Evolutionary conservation across 2,888 invertebrate species (phyloP), one percentile per base, ranked within the genome.

Genomic region (Isoperla grammatica): DNA sequence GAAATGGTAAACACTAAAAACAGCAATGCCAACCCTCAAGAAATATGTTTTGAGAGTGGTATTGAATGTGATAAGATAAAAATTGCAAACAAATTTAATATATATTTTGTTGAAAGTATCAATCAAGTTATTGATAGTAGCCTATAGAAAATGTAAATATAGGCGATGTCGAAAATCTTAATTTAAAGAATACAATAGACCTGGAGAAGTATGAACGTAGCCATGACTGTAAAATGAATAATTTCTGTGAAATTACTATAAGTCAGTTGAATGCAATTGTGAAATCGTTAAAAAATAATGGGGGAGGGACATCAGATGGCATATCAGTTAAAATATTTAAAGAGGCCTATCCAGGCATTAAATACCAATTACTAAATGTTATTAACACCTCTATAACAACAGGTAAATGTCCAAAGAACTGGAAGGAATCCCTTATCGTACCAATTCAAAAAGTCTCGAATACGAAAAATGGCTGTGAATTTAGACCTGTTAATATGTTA

Each of bases 401-500:
- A 15, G 23, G 48, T 8, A 22, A 20, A 15, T 48, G 22, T 15
- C 48, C 48, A 9, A 12, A 20, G 11, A 20, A 20, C 2, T 20
- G 19, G 22, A 48, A 48, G n/a, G 22, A 20, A 22, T 8, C 48
- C 8, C 9, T 20, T n/a, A 48, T 48, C 22, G 48, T 20, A 23
- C 22, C 48, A 22, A 20, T 20, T 48, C n/a, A 20, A 12, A 48
- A 48, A 48, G 23, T 48, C 11, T 9, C 19, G 29, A 15, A 15
- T 23, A 20, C 23, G 9, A 48, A 20, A 11, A 48, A 23, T n/a
- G 29, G 22, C n/a, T n/a, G 12, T 23, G 64, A 65, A 17, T 56
- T 56, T 39, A 48, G 65, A 56, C 65, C 63, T 11, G 59, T 65
- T 50, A 65, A 64, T 35, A n/a, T n/a, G n/a, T n/a, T n/a, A n/a